A percentile compares a stretch with the other conserved stretches of the same genome.
Evolutionary conservation across 2,888 invertebrate genomes (phyloP).

Genomic region (Callinectes sapidus): DNA sequence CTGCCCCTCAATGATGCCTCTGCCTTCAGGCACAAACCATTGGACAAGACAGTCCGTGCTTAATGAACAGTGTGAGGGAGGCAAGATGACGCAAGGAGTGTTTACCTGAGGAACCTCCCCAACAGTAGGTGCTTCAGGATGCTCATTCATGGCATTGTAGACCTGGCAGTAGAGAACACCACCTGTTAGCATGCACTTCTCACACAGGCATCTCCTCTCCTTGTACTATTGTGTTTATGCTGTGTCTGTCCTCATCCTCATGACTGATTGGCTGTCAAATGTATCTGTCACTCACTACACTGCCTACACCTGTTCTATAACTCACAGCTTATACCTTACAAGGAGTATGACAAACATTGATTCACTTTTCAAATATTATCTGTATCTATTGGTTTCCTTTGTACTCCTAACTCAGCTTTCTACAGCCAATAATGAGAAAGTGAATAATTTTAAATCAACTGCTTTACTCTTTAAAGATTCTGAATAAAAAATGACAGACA

Average conservation of each 20-base stretch:
- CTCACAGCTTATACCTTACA: too few species aligned
- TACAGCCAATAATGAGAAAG: background rate
- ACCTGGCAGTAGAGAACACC: conserved; percentile 74
- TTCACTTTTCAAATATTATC: background rate
- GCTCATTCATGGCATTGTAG: conserved; percentile 76
- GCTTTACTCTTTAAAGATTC: background rate
- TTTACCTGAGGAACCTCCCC: conserved; percentile 73
- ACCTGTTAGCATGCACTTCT: conserved; percentile 32
- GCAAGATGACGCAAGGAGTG: background rate
- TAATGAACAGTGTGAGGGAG: background rate
- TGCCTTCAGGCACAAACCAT: background rate
- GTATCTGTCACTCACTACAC: background rate
- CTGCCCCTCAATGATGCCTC: background rate
- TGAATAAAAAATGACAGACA: background rate
- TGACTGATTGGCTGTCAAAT: background rate
- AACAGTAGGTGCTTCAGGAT: conserved; percentile 75
- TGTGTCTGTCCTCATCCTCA: background rate
- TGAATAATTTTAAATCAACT: background rate
- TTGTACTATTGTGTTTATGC: background rate
- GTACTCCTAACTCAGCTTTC: background rate
- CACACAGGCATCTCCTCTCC: background rate
- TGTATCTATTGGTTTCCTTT: background rate
- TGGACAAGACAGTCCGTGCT: background rate
- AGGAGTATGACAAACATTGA: too few species aligned
- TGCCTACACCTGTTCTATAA: background rate